phyloP scores from a whole-genome alignment of 2,797 vertebrate genomes.

The Euthynnus affinis region DNA sequence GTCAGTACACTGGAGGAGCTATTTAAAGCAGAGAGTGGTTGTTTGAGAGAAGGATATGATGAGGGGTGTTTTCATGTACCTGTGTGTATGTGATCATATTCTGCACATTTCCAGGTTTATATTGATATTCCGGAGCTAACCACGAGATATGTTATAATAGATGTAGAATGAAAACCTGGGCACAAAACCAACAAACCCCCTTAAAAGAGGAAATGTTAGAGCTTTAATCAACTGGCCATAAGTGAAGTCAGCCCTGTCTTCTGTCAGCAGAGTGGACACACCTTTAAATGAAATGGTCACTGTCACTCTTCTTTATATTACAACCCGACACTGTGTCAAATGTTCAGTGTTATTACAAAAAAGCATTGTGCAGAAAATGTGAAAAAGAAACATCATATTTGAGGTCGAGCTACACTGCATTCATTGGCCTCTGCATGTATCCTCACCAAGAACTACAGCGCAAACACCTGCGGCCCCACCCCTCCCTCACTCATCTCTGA shows the following conservation, averaged over 20 bases:
- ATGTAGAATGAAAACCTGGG: no score
- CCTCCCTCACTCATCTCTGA: conserved; percentile 19
- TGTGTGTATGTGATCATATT: no score
- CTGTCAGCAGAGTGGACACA: not conserved
- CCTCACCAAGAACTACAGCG: conserved; percentile 5
- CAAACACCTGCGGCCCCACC: not conserved
- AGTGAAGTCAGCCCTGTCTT: not conserved
- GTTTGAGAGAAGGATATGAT: no score
- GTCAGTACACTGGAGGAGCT: no score
- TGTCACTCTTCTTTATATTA: not conserved
- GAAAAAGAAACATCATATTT: conserved; percentile 14
- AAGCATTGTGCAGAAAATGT: conserved; percentile 3
- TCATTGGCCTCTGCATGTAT: conserved; percentile 22
- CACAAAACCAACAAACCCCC: no score
- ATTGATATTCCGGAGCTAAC: no score
- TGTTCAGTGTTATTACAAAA: not conserved
- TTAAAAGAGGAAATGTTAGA: not conserved
- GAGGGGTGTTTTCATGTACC: no score
- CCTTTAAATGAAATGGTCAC: not conserved
- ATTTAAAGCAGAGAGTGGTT: no score
- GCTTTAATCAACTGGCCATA: not conserved
- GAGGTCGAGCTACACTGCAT: conserved; percentile 8
- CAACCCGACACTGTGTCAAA: not conserved
- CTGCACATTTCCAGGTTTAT: no score
- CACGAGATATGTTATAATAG: no score